Evolutionary conservation across 2,113 vertebrate genomes (phyloP).

Genomic region (Parotia lawesii): DNA sequence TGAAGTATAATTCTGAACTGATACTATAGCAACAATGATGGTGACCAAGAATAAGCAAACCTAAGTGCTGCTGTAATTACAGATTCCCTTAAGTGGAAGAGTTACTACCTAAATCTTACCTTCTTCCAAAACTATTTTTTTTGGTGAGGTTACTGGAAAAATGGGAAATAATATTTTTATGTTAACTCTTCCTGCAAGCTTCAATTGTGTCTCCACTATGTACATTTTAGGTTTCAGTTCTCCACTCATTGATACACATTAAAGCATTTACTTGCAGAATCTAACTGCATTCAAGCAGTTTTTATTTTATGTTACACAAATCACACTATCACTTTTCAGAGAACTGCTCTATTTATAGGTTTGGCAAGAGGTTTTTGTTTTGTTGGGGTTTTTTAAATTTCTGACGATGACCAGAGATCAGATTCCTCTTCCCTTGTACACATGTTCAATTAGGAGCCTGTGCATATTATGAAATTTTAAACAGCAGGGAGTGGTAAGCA

Average conservation of each 20-base stretch:
- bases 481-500: background rate
- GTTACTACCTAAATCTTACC: background rate
- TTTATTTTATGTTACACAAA: background rate
- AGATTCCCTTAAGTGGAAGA: background rate
- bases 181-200: background rate
- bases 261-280: background rate
- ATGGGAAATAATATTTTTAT: background rate
- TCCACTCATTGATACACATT: rapidly evolving
- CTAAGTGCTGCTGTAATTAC: background rate
- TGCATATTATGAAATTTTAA: background rate
- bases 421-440: background rate
- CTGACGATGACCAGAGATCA: background rate
- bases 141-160: background rate
- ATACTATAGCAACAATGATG: background rate
- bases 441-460: background rate
- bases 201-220: background rate
- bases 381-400: background rate
- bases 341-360: background rate
- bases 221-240: background rate
- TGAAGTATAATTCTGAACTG: background rate
- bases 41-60: background rate
- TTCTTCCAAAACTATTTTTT: background rate
- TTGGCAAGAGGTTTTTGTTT: background rate
- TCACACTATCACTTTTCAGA: background rate
- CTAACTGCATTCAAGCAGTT: background rate